Evolutionary conservation across 2,113 vertebrate species (phyloP), one percentile per base, ranked within the genome.

Genomic region (Hemibagrus wyckioides): DNA sequence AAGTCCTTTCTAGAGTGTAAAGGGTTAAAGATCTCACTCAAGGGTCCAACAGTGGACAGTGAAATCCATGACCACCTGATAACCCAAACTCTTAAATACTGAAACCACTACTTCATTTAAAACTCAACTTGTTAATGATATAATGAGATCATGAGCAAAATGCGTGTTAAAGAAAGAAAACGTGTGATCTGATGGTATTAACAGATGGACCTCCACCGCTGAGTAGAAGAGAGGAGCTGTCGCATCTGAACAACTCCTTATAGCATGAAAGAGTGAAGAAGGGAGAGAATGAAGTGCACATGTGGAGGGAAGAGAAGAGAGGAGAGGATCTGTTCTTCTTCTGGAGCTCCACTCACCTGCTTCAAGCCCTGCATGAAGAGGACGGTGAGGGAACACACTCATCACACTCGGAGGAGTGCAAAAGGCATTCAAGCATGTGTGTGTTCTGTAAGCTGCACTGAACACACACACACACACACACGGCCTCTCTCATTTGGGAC

Each of bases 161-260:
- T 1, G 23, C 13, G 71, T 39, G 25, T 73, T 44, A 83, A 71
- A 88, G n/a, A n/a, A n/a, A n/a, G n/a, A n/a, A 73, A 19, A n/a
- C 8, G 28, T 79, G 6, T 63, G 39, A 80, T 65, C 3, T 85
- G 83, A 28, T 71, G 57, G 44, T 41, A 81, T 89, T 73, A 65
- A 85, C 80, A 96, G 95, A 90, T 79, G 94, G 92, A 73, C 90
- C 93, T 63, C 92, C 92, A 0, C 75, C 8, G 13, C 86, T 88
- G 54, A 44, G 67, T 63, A 84, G 71, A 85, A 87, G 67, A 73
- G 88, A 82, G 80, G 84, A 90, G 83, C 71, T 15, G 52, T 88
- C 86, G 0, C 92, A 77, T 25, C 89, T 87, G 0, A 77, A 89
- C 69, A 94, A 93, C 88, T 88, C 90, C 0, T 94, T 87, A 50